phyloP scores from a whole-genome alignment of 2,797 vertebrate species.

The Triplophysa bombifrons region DNA sequence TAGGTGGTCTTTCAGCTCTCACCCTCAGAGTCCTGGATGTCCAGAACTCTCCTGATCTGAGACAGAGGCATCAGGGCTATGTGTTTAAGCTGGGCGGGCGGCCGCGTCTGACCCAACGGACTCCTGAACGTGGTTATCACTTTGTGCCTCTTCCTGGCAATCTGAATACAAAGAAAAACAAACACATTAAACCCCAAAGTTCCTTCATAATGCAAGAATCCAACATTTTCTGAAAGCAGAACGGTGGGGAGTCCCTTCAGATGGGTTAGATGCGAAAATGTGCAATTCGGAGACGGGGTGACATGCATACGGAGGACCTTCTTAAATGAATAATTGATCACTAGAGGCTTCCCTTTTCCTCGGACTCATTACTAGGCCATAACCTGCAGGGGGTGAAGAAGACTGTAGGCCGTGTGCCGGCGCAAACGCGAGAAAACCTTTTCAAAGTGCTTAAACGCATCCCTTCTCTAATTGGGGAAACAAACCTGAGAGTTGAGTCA shows the following conservation, averaged over 20 bases:
- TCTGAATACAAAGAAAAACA: constrained; percentile 73
- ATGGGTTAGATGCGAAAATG: constrained; percentile 29
- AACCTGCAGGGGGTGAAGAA: constrained; percentile 41
- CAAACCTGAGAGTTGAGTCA: constrained; percentile 59
- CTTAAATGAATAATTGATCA: constrained; percentile 66
- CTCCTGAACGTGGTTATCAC: constrained; percentile 95
- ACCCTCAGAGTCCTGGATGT: constrained; percentile 96
- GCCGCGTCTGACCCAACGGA: constrained; percentile 87
- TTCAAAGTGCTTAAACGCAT: constrained; percentile 42
- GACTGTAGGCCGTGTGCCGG: constrained; percentile 12
- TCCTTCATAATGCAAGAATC: constrained; percentile 28
- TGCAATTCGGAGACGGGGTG: constrained; percentile 34
- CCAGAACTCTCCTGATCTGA: constrained; percentile 94
- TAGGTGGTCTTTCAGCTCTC: constrained; percentile 43
- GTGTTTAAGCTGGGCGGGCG: constrained; percentile 92
- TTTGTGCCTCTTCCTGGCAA: constrained; percentile 95
- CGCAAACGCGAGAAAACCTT: constrained; percentile 28
- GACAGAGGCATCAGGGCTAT: constrained; percentile 95
- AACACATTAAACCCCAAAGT: constrained; percentile 11
- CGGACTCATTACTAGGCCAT: constrained; percentile 56
- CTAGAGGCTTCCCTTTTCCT: constrained; percentile 46
- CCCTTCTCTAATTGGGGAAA: constrained; percentile 63
- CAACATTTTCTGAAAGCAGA: constrained; percentile 32
- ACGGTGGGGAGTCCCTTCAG: constrained; percentile 37
- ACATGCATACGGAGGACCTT: constrained; percentile 57